Conservation (phyloP, 2,797 vertebrate genomes). For the Schizopygopsis pylzovi region DNA sequence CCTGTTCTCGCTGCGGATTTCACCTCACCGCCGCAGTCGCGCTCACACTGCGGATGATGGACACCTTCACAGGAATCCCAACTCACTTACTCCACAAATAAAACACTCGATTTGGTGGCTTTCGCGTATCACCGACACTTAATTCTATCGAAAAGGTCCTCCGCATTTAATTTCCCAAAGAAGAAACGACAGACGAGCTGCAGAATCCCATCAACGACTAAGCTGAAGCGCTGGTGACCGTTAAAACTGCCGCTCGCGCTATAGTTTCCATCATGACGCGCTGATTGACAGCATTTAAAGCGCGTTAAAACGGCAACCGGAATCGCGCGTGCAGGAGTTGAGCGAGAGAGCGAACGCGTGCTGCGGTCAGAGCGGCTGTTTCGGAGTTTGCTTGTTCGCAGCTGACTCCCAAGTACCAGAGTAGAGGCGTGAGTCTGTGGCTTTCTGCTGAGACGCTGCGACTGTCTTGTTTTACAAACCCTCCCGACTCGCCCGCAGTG, state of each 20-base stretch:
- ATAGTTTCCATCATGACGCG: constrained; percentile 74
- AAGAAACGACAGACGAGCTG: constrained; percentile 65
- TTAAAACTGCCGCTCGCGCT: constrained; percentile 67
- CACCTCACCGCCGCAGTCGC: constrained; percentile 87
- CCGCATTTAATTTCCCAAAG: constrained; percentile 55
- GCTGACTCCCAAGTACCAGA: constrained; percentile 66
- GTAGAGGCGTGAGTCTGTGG: constrained; percentile 71
- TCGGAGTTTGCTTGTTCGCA: constrained; percentile 66
- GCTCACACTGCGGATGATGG: constrained; percentile 92
- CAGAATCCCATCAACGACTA: constrained; percentile 73
- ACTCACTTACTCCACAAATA: constrained; percentile 71
- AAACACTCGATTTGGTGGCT: constrained; percentile 70
- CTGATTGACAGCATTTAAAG: constrained; percentile 71
- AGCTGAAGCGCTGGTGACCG: constrained; percentile 69
- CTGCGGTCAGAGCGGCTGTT: constrained; percentile 64
- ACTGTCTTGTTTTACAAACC: constrained; percentile 73
- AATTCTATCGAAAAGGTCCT: constrained; percentile 70
- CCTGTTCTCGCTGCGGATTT: constrained; percentile 85
- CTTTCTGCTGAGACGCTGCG: constrained; percentile 72
- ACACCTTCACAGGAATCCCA: constrained; percentile 77
- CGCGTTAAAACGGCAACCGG: constrained; percentile 65
- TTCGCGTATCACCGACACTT: constrained; percentile 59
- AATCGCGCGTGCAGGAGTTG: constrained; percentile 79
- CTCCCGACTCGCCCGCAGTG: constrained; percentile 70
- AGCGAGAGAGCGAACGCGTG: not conserved